phyloP scores from a whole-genome alignment of 2,113 vertebrate species.

The Isichthys henryi region DNA sequence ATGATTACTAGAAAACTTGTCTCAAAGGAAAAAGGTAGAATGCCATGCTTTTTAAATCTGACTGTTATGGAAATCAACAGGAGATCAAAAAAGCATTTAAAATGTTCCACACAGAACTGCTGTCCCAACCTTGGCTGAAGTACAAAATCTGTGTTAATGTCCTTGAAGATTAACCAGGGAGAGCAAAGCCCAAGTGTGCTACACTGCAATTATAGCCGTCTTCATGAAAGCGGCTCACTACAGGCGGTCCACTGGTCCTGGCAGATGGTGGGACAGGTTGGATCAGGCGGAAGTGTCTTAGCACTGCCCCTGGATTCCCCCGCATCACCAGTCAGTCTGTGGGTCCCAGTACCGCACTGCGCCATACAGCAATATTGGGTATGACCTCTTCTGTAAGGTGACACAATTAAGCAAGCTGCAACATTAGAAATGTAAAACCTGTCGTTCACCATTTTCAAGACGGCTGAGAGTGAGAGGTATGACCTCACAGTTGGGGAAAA shows the following conservation, averaged over 20 bases:
- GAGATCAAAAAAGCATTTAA: neutral
- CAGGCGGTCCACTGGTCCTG: neutral
- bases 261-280: conserved; percentile 15
- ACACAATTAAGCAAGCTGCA: neutral
- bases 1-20: neutral
- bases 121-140: neutral
- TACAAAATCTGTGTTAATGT: neutral
- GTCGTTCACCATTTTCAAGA: neutral
- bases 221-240: neutral
- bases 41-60: neutral
- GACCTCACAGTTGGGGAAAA: neutral
- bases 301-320: neutral
- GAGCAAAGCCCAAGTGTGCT: neutral
- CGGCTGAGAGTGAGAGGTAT: neutral
- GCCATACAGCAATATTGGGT: neutral
- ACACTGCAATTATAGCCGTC: neutral
- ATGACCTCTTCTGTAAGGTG: neutral
- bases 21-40: neutral
- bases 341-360: neutral
- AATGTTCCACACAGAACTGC: neutral
- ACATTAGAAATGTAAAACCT: neutral
- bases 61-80: neutral
- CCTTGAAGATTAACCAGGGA: conserved; percentile 10
- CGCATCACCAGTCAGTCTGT: neutral
- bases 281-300: neutral